phyloP scores from a whole-genome alignment of 2,113 vertebrate genomes.

The Nasalis larvatus region DNA sequence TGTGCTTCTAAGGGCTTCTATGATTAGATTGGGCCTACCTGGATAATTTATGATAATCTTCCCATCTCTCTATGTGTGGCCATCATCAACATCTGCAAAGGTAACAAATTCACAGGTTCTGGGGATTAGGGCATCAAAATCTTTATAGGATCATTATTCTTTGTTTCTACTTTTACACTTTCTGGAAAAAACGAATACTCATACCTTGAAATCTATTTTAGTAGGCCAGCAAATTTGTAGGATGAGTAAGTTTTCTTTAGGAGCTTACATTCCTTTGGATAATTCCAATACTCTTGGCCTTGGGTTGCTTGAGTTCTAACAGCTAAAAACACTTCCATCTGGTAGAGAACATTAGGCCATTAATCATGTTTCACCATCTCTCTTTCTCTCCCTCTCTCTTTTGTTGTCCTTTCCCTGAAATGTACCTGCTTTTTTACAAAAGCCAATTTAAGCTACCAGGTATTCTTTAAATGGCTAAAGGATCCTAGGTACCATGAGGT shows the following conservation, averaged over 20 bases:
- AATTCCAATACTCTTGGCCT: background rate
- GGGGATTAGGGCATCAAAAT: background rate
- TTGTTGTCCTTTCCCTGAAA: background rate
- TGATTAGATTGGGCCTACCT: background rate
- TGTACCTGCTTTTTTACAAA: background rate
- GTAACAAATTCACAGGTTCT: background rate
- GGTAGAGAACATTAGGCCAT: background rate
- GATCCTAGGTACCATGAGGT: background rate
- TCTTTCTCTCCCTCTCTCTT: background rate
- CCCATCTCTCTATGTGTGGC: background rate
- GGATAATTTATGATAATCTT: background rate
- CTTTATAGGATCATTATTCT: background rate
- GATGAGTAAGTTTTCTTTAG: background rate
- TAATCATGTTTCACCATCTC: background rate
- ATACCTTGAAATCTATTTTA: background rate
- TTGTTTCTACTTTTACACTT: conserved; percentile 8
- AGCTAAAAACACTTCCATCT: background rate
- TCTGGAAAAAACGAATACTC: background rate
- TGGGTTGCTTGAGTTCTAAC: background rate
- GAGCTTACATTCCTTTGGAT: background rate
- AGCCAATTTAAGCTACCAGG: background rate
- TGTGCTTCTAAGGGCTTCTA: background rate
- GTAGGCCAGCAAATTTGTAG: background rate
- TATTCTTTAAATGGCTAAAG: background rate
- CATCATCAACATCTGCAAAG: background rate